phyloP scores from a whole-genome alignment of 2,113 vertebrate species.

The Apaloderma vittatum region DNA sequence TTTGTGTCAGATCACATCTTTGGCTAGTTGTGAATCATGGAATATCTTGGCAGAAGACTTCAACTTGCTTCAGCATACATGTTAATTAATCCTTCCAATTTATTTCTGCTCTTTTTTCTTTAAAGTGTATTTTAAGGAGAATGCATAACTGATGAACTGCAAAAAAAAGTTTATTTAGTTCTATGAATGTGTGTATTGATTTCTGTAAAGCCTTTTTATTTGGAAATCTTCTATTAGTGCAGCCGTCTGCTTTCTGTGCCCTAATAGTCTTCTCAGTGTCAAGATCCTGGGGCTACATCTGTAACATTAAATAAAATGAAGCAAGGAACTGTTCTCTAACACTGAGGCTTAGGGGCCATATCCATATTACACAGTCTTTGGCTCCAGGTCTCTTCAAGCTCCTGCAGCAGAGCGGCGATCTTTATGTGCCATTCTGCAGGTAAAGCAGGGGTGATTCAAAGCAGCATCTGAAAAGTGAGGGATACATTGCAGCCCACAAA shows the following conservation, averaged over 20 bases:
- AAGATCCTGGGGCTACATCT: neutral
- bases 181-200: neutral
- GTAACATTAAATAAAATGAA: neutral
- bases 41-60: neutral
- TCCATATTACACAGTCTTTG: neutral
- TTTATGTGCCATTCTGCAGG: neutral
- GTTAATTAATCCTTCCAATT: neutral
- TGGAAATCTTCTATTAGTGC: neutral
- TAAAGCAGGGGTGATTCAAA: neutral
- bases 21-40: neutral
- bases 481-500: neutral
- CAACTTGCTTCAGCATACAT: neutral
- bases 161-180: neutral
- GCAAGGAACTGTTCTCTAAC: neutral
- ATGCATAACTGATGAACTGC: neutral
- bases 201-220: neutral
- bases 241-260: neutral
- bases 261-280: neutral
- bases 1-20: neutral
- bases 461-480: neutral
- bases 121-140: neutral
- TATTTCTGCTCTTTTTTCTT: neutral
- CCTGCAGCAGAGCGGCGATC: neutral
- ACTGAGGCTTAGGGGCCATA: neutral
- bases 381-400: neutral